Evolutionary conservation across 1,140 invertebrate genomes (phyloP).

Genomic region (Lucilia sericata): DNA sequence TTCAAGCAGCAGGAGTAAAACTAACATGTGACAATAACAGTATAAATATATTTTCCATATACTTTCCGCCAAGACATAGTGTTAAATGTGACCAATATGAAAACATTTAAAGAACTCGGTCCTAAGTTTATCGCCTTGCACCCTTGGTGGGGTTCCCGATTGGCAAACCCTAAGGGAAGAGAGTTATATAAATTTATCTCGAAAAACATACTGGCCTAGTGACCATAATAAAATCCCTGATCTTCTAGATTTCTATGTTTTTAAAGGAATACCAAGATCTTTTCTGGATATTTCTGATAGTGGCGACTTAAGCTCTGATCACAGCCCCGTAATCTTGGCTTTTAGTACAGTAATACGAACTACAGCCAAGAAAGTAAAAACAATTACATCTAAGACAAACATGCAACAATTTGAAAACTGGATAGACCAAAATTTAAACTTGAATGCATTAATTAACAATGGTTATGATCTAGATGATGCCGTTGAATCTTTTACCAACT

Average conservation of each 20-base stretch:
- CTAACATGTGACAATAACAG: no score
- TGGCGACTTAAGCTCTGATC: background rate
- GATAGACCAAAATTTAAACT: background rate
- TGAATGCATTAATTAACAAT: background rate
- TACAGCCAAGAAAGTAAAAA: background rate
- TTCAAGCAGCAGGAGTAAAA: no score
- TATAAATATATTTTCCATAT: no score
- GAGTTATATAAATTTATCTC: background rate
- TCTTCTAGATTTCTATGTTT: slow-evolving; percentile 30
- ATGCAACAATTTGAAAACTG: background rate
- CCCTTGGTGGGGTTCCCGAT: background rate
- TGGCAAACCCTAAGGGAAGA: background rate
- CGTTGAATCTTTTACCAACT: background rate
- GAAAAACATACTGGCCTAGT: slow-evolving; percentile 31
- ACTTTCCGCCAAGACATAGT: background rate
- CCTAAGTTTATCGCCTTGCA: background rate
- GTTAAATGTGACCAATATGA: background rate
- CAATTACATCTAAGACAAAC: slow-evolving; percentile 8
- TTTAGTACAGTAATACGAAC: background rate
- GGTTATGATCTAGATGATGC: no score
- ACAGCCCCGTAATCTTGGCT: background rate
- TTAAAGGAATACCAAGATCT: background rate
- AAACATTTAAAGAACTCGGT: background rate
- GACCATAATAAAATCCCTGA: slow-evolving; percentile 44
- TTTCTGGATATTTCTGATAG: background rate